A percentile compares a stretch with the other conserved stretches of the same genome.
These are phyloP conservation scores for Athripsodes cinereus DNA, from an alignment of 2,888 invertebrate species.

Conservation along the genomic window DNA sequence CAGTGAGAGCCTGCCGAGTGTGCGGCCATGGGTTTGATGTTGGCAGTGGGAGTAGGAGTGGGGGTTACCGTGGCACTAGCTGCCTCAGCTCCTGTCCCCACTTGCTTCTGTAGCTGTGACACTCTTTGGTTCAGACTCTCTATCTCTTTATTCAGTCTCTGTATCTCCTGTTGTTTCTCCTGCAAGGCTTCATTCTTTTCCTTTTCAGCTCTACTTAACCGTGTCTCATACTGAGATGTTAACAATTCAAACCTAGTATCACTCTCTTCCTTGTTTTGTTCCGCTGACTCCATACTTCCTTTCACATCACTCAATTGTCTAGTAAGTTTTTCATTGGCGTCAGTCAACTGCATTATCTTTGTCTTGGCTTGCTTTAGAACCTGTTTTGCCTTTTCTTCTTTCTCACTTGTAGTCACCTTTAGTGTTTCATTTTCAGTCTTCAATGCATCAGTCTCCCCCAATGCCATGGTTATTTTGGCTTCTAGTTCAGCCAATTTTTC, in stretches of 20 bases:
- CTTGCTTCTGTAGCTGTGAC: conserved; percentile 60
- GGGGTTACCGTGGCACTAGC: conserved; percentile 65
- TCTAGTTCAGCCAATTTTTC: conserved; percentile 43
- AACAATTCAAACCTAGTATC: conserved; percentile 54
- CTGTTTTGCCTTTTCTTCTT: conserved; percentile 60
- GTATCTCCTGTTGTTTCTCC: conserved; percentile 45
- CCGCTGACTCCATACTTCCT: conserved; percentile 44
- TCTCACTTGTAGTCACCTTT: conserved; percentile 50
- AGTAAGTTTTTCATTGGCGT: conserved; percentile 56
- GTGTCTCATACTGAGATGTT: conserved; percentile 65
- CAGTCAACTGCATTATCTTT: conserved; percentile 66
- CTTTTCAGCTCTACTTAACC: conserved; percentile 64
- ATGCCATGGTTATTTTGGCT: conserved; percentile 42
- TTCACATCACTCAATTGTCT: conserved; percentile 54
- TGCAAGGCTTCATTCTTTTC: conserved; percentile 58
- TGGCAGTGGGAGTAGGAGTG: conserved; percentile 70
- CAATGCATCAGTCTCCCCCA: conserved; percentile 58
- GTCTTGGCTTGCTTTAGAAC: conserved; percentile 69
- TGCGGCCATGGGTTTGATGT: conserved; percentile 86
- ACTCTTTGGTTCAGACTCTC: conserved; percentile 68
- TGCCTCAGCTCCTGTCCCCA: conserved; percentile 50
- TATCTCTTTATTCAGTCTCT: conserved; percentile 51
- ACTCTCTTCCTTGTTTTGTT: conserved; percentile 52
- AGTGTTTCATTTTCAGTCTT: conserved; percentile 60
- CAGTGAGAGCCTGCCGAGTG: conserved; percentile 36